Conservation (phyloP, 2,888 invertebrate genomes). For the Cryptocephalus moraei region DNA sequence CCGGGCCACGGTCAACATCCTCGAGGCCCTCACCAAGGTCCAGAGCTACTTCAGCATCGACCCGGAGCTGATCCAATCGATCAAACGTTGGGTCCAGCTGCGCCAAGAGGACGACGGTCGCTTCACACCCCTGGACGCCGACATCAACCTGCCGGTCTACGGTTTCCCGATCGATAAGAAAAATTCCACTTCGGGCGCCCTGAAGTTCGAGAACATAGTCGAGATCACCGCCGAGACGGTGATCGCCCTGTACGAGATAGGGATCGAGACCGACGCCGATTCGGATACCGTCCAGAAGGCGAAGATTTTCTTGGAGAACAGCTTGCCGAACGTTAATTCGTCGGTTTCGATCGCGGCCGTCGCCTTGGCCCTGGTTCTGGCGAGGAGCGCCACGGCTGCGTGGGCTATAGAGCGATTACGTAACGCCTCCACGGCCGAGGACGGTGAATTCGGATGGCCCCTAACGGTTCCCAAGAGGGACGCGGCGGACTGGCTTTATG, state of each 20-base stretch:
- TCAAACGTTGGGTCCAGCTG: constrained; percentile 52
- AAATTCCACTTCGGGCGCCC: constrained; percentile 42
- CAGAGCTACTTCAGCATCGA: constrained; percentile 53
- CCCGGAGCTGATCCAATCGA: constrained; percentile 47
- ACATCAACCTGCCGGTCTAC: constrained; percentile 37
- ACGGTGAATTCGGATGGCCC: constrained; percentile 60
- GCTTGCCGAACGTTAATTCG: constrained; percentile 44
- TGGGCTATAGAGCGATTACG: constrained; percentile 48
- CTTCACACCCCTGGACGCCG: constrained; percentile 48
- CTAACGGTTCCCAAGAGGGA: constrained; percentile 44
- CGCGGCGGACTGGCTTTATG: constrained; percentile 54
- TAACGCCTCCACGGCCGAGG: constrained; percentile 54
- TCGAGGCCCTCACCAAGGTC: constrained; percentile 50
- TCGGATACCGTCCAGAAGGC: constrained; percentile 41
- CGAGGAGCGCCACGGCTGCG: constrained; percentile 38
- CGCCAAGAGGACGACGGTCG: constrained; percentile 52
- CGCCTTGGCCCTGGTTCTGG: constrained; percentile 47
- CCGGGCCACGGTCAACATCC: constrained; percentile 46
- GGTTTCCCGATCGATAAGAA: constrained; percentile 13
- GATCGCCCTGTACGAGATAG: constrained; percentile 49
- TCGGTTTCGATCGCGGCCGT: constrained; percentile 51
- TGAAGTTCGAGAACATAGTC: constrained; percentile 45
- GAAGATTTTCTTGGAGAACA: constrained; percentile 48
- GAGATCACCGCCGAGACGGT: constrained; percentile 55
- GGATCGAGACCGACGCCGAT: constrained; percentile 32